Evolutionary conservation across 2,888 invertebrate species (phyloP).

Genomic region (Gastracanthus pulcherrimus): DNA sequence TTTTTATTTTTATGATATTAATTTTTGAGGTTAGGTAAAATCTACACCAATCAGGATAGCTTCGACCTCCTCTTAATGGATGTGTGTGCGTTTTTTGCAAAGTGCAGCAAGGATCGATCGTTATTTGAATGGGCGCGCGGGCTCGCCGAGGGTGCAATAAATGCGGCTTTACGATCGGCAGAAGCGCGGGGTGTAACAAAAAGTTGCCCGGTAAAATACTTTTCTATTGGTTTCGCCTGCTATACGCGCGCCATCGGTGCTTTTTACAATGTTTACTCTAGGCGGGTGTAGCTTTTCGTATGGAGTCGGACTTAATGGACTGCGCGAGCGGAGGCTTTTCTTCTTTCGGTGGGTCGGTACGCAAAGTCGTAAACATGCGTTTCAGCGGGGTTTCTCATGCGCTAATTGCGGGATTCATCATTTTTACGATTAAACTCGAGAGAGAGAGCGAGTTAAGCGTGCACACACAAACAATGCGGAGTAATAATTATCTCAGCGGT

Average conservation of each 20-base stretch:
- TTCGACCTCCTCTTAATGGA: background rate
- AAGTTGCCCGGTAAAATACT: background rate
- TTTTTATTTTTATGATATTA: too few species aligned
- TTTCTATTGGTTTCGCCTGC: background rate
- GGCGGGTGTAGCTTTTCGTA: background rate
- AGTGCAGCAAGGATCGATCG: too few species aligned
- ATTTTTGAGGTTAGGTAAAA: too few species aligned
- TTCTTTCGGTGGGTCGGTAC: background rate
- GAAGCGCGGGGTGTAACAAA: background rate
- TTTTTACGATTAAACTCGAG: background rate
- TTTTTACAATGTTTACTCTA: slow-evolving; percentile 10
- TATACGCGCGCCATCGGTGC: background rate
- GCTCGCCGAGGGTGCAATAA: slow-evolving; percentile 26
- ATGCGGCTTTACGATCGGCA: slow-evolving; percentile 45
- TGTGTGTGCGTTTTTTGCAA: too few species aligned
- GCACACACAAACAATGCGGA: too few species aligned
- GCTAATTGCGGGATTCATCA: background rate
- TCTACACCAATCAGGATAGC: too few species aligned
- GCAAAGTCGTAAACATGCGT: background rate
- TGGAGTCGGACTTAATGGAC: background rate
- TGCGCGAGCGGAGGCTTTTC: slow-evolving; percentile 1
- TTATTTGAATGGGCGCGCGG: background rate
- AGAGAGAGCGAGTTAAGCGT: background rate
- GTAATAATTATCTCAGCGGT: too few species aligned
- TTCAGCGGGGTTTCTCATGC: background rate